These are phyloP conservation scores for Timandra comae DNA, from an alignment of 2,888 invertebrate species.

Conservation along the genomic window DNA sequence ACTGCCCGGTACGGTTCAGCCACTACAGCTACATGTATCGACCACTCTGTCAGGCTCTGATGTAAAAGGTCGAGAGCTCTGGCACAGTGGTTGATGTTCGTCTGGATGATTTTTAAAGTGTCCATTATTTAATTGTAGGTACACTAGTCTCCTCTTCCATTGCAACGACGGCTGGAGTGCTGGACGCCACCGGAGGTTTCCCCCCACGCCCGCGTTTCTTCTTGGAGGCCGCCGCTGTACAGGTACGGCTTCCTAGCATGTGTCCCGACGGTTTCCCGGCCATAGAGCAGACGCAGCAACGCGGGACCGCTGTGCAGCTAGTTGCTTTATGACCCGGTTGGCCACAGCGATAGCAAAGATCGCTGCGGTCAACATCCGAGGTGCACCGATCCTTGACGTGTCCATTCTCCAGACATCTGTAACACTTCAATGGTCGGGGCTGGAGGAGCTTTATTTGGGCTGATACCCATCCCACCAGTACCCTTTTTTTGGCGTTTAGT, in stretches of 20 bases:
- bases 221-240: too few relatives aligned
- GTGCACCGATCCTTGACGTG: not conserved
- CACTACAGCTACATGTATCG: too few relatives aligned
- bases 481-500: not conserved
- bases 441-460: not conserved
- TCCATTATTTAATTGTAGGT: too few relatives aligned
- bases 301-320: not conserved
- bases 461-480: not conserved
- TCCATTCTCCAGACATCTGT: not conserved
- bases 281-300: not conserved
- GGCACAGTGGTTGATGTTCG: too few relatives aligned
- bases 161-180: too few relatives aligned
- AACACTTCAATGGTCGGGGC: not conserved
- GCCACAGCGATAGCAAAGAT: not conserved
- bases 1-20: too few relatives aligned
- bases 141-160: too few relatives aligned
- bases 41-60: too few relatives aligned
- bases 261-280: not conserved
- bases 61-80: too few relatives aligned
- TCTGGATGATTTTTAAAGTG: too few relatives aligned
- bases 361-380: not conserved
- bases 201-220: too few relatives aligned
- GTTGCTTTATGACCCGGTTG: not conserved
- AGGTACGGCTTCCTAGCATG: constrained; percentile 3
- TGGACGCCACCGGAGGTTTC: too few relatives aligned